A percentile compares a stretch with the other conserved stretches of the same genome.
phyloP scores from a whole-genome alignment of 37 sponge, comb jelly and placozoan species.

The Crambe crambe region DNA sequence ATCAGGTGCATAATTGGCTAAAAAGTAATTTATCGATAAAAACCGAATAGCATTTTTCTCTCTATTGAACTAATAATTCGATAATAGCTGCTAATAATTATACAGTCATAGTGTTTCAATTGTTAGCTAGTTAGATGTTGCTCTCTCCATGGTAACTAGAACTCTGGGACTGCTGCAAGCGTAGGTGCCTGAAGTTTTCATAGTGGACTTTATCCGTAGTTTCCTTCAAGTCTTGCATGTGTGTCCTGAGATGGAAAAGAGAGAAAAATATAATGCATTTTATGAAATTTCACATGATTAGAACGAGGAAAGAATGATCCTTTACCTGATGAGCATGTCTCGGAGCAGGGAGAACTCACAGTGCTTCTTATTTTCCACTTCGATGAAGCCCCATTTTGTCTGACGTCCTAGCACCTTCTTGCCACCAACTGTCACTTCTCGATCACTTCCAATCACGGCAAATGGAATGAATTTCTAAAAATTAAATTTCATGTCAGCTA shows the following conservation, averaged over 20 bases:
- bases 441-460: conserved; percentile 96
- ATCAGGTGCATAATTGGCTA: too few species aligned
- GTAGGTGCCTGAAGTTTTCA: conserved; percentile 88
- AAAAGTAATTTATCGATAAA: too few species aligned
- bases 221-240: conserved; percentile 97
- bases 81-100: too few species aligned
- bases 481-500: too few species aligned
- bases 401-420: conserved; percentile 90
- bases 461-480: conserved; percentile 88
- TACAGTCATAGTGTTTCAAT: too few species aligned
- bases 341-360: conserved; percentile 95
- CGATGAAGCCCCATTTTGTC: conserved; percentile 98
- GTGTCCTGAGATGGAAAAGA: conserved; percentile 60
- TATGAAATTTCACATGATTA: neutral
- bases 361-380: conserved; percentile 96
- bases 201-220: conserved; percentile 98
- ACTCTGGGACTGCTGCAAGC: conserved; percentile 63
- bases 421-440: conserved; percentile 62
- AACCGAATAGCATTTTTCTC: too few species aligned
- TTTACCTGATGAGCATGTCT: conserved; percentile 97
- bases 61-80: too few species aligned
- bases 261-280: neutral
- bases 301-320: neutral
- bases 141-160: conserved; percentile 71
- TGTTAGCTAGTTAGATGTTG: conserved; percentile 65